Conservation (phyloP, 2,797 vertebrate species). For the Pelodytes ibericus region DNA sequence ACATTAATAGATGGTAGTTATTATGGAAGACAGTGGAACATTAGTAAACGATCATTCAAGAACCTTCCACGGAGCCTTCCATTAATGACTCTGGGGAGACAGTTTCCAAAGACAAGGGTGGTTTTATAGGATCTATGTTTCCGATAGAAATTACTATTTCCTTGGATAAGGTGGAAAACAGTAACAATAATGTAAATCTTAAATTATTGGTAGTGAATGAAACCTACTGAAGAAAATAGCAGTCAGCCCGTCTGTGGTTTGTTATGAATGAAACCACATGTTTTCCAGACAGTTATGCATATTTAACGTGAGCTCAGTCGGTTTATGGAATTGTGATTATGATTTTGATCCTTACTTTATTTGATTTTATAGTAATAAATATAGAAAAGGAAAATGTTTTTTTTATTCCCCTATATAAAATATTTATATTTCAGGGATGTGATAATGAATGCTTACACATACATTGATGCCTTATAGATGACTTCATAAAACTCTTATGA, state of each 20-base stretch:
- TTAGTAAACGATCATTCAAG: too few species aligned
- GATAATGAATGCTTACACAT: too few species aligned
- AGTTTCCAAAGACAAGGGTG: neutral
- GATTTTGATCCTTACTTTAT: neutral
- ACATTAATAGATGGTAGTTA: too few species aligned
- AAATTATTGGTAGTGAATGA: constrained; percentile 4
- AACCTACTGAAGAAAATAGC: constrained; percentile 16
- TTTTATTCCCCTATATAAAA: neutral
- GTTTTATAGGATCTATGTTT: constrained; percentile 7
- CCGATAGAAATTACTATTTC: constrained; percentile 5
- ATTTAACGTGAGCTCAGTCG: neutral
- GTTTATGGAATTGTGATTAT: neutral
- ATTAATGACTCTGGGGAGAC: neutral
- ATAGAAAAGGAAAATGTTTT: neutral
- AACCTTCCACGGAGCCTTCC: too few species aligned
- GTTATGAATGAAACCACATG: constrained; percentile 20
- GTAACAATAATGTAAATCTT: constrained; percentile 8
- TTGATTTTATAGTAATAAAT: neutral
- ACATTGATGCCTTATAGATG: too few species aligned
- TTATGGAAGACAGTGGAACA: too few species aligned
- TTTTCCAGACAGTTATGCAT: constrained; percentile 11
- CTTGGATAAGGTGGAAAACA: constrained; percentile 20
- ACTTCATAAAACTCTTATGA: too few species aligned
- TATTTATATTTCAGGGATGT: too few species aligned
- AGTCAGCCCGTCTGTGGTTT: constrained; percentile 11